Evolutionary conservation across 2,113 vertebrate species (phyloP).

Genomic region (Sturnus vulgaris): DNA sequence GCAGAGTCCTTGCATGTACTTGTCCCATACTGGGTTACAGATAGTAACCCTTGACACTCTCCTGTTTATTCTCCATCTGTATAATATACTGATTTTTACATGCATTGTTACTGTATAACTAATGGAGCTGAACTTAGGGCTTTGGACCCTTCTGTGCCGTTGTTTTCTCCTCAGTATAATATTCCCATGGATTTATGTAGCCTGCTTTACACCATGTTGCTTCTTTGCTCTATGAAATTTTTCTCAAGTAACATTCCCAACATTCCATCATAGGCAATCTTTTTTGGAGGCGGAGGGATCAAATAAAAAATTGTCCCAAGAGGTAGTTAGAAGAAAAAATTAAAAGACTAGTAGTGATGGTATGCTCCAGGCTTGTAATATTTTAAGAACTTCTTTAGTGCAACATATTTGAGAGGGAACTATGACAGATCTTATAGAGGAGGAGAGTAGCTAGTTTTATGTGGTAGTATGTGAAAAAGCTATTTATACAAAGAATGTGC

Average conservation of each 20-base stretch:
- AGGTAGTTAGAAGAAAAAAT: neutral
- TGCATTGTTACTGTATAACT: neutral
- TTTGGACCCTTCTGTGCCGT: neutral
- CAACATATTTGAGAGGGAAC: neutral
- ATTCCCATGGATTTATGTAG: neutral
- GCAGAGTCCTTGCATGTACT: neutral
- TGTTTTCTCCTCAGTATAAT: neutral
- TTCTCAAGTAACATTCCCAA: neutral
- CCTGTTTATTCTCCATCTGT: neutral
- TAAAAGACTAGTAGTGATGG: neutral
- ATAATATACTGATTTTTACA: neutral
- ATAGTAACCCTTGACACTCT: neutral
- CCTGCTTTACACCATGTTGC: neutral
- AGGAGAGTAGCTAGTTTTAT: neutral
- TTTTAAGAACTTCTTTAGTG: neutral
- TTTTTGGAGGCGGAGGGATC: neutral
- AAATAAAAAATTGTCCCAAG: neutral
- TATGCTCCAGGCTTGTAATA: neutral
- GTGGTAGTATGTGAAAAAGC: neutral
- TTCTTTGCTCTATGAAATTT: neutral
- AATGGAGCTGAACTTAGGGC: neutral
- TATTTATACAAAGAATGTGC: neutral
- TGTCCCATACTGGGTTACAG: neutral
- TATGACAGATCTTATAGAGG: neutral
- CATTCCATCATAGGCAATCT: neutral